Percentiles rank a stretch among this genome's conserved stretches.
These are phyloP conservation scores for Syngnathus typhle DNA, from an alignment of 2,113 vertebrate species.

Conservation along the genomic window DNA sequence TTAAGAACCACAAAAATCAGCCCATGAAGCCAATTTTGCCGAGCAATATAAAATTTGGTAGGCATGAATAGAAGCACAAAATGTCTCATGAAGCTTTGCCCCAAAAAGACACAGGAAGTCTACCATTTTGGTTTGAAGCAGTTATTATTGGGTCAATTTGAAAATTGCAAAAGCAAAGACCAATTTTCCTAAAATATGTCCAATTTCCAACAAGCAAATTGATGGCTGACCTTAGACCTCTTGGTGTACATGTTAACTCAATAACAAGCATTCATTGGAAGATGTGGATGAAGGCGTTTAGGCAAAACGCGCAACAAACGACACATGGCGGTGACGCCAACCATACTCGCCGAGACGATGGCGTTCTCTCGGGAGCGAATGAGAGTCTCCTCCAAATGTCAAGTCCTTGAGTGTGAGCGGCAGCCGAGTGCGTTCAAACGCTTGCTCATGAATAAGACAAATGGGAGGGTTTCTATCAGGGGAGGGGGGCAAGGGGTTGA, in stretches of 20 bases:
- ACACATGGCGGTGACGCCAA: conserved; percentile 11
- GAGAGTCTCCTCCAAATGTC: conserved; percentile 33
- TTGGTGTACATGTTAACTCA: neutral
- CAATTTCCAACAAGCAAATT: neutral
- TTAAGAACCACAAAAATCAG: neutral
- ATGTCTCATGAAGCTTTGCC: neutral
- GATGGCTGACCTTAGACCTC: neutral
- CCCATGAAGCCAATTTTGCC: neutral
- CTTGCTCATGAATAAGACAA: conserved; percentile 46
- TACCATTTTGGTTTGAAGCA: neutral
- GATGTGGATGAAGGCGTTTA: neutral
- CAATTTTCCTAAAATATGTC: neutral
- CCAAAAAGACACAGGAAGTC: neutral
- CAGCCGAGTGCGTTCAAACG: conserved; percentile 42
- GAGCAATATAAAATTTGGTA: neutral
- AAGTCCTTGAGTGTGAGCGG: conserved; percentile 34
- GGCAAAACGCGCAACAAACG: neutral
- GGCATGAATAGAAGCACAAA: neutral
- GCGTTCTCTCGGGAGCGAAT: conserved; percentile 18
- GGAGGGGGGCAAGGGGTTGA: neutral
- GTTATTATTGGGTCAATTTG: neutral
- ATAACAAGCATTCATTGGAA: neutral
- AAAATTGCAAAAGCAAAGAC: neutral
- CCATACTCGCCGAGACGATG: neutral
- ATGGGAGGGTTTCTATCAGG: conserved; percentile 31